Base-by-base conservation (phyloP, 2,888 invertebrate genomes). In the Andrena flavipes region DNA sequence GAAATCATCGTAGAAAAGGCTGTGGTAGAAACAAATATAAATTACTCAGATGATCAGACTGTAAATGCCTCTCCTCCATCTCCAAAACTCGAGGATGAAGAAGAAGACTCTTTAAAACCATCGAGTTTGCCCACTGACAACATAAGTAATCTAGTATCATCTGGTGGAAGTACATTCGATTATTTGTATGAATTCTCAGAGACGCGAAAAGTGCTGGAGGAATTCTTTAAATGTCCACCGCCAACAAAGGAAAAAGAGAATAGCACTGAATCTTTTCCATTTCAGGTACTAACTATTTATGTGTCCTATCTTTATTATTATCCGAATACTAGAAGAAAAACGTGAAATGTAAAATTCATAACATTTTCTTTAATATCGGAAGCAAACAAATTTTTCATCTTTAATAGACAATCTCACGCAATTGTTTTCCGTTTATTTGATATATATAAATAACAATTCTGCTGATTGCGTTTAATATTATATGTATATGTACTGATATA, bases 101-200 rank as follows among this genome's bases (percentile, higher is more conserved):
- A 86, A 29, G 89, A 87, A 49, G 85, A 87, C 8, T 82, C 82
- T 16, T 84, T 89, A 33, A 88, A 88, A 70, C 85, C 87, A 33
- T 72, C 84, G 29, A 89, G 90, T 68, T 86, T 93, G 42, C 92
- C 91, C 30, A 88, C 88, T 63, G 93, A 94, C 69, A 93, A 93
- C 82, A 88, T 93, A 51, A 93, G 93, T 76, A 93, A 93, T 80
- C 88, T 94, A 26, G 93, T 93, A 26, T 92, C 93, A 2, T 91
- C 93, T 7, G 92, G 93, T 35, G 93, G 93, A 70, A 93, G 93
- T 70, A 97, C 97, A 49, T 98, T 97, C 93, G 98, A 98, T 95
- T 98, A 98, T 94, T 94, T 98, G 84, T 98, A 98, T 94, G 98
- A 98, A 94, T 98, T 98, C 94, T 98, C 98, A 0, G 98, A 98